These are phyloP conservation scores for Latrodectus hesperus DNA, from an alignment of 2,888 invertebrate species.

Conservation along the genomic window DNA sequence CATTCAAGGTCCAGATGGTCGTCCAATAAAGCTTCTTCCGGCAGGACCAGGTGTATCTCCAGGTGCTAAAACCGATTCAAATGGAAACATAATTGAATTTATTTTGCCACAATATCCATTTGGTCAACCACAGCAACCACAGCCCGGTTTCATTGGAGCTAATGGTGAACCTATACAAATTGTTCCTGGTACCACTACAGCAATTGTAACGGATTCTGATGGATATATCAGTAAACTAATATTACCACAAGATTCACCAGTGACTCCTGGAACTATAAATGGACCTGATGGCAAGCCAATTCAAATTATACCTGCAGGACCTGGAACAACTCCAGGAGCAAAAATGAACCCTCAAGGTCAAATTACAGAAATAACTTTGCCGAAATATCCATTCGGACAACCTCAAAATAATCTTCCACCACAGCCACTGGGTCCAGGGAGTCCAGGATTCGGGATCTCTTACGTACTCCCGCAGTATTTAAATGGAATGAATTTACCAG, in stretches of 20 bases:
- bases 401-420: background rate
- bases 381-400: background rate
- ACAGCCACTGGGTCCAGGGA: background rate
- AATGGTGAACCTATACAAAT: background rate
- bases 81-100: background rate
- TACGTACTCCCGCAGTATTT: background rate
- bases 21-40: background rate
- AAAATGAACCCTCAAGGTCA: background rate
- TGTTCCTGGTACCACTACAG: background rate
- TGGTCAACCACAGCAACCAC: background rate
- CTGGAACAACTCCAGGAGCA: background rate
- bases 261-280: background rate
- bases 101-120: background rate
- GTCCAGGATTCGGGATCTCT: background rate
- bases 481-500: background rate
- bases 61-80: background rate
- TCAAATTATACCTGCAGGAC: background rate
- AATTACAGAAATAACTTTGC: background rate
- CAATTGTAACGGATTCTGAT: background rate
- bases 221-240: background rate
- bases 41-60: background rate
- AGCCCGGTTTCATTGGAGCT: background rate
- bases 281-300: constrained; percentile 2
- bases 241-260: background rate
- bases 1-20: constrained; percentile 1